Percentiles rank a stretch among this genome's conserved stretches.
phyloP scores from a whole-genome alignment of 92 coral and sea anemone genomes.

The Hydrozoanthus gracilis region DNA sequence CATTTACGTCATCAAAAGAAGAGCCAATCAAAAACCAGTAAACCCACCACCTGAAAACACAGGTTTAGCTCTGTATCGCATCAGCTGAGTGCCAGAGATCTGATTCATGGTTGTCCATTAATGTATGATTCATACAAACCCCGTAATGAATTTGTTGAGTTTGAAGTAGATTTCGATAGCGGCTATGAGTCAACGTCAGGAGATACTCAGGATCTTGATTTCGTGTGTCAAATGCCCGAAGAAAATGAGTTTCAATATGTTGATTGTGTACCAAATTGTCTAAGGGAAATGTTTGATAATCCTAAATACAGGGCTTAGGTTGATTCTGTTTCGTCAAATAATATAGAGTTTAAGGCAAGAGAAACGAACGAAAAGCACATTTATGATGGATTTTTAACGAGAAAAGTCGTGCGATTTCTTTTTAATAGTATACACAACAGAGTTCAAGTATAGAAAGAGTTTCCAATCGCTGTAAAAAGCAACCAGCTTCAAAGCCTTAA shows the following conservation, averaged over 20 bases:
- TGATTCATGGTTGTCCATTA: slow-evolving; percentile 29
- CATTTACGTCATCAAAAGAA: not conserved
- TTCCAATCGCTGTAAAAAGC: too few species aligned
- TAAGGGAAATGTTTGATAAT: not conserved
- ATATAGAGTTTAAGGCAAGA: too few species aligned
- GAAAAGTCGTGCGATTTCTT: too few species aligned
- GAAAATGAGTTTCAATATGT: not conserved
- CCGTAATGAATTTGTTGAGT: not conserved
- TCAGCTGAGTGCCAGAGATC: slow-evolving; percentile 24
- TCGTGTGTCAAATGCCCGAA: slow-evolving; percentile 15
- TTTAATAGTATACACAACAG: too few species aligned
- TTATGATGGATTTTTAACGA: too few species aligned
- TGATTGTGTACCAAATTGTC: not conserved
- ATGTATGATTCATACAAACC: slow-evolving; percentile 36
- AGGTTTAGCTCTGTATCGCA: slow-evolving; percentile 18
- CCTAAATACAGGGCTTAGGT: slow-evolving; percentile 1
- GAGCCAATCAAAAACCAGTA: slow-evolving; percentile 4
- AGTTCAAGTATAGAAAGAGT: too few species aligned
- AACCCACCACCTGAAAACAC: not conserved
- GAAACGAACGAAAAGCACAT: too few species aligned
- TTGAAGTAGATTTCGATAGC: slow-evolving; percentile 20
- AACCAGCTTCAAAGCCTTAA: too few species aligned
- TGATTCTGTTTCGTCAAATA: not conserved
- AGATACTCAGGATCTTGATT: slow-evolving; percentile 31
- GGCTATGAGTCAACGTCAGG: slow-evolving; percentile 21